Conservation (phyloP, 2,888 invertebrate genomes). For the Noctua janthina region DNA sequence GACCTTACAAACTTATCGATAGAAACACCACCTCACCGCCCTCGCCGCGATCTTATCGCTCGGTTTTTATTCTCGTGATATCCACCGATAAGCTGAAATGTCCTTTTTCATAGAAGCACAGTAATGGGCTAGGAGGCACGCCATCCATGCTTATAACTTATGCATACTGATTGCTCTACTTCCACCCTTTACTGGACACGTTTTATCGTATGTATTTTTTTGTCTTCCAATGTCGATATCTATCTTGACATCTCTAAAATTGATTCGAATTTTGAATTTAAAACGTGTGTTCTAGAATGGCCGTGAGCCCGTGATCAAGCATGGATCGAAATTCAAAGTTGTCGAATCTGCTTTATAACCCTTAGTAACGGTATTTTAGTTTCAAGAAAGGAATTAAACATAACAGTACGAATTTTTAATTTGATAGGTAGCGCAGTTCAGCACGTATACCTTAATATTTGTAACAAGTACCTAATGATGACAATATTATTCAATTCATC, state of each 20-base stretch:
- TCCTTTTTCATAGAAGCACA: conserved; percentile 90
- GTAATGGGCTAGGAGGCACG: conserved; percentile 88
- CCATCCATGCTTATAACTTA: conserved; percentile 87
- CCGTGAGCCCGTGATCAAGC: not conserved
- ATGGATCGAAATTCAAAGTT: not conserved
- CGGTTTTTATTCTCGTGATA: conserved; percentile 90
- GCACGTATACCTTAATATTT: not conserved
- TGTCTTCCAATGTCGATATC: conserved; percentile 66
- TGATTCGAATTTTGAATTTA: conserved; percentile 31
- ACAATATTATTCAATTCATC: not conserved
- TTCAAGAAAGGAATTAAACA: not conserved
- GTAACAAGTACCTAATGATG: not conserved
- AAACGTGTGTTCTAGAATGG: conserved; percentile 28
- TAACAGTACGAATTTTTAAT: not conserved
- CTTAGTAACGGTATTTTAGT: not conserved
- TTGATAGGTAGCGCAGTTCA: not conserved
- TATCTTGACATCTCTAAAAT: conserved; percentile 65
- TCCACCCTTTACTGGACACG: conserved; percentile 85
- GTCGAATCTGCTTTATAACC: not conserved
- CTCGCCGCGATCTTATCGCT: conserved; percentile 85
- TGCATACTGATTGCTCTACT: conserved; percentile 87
- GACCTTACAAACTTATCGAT: conserved; percentile 58
- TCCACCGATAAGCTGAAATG: conserved; percentile 89
- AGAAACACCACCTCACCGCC: conserved; percentile 41
- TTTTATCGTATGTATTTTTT: conserved; percentile 64